Evolutionary conservation across 2,113 vertebrate species (phyloP).

Genomic region (Phalacrocorax pelagicus): DNA sequence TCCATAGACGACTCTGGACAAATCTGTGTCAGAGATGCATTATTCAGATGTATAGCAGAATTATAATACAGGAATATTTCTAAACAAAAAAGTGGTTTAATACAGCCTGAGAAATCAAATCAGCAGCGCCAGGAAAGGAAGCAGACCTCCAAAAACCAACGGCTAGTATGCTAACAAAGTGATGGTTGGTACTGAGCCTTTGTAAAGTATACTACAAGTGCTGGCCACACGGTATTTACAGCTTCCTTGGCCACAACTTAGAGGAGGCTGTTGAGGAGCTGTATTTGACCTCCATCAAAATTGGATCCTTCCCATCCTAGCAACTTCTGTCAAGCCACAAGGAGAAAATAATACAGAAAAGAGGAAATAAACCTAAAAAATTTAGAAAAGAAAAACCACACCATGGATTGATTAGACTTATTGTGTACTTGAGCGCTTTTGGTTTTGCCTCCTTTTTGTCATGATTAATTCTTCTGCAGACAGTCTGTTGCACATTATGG

Average conservation of each 20-base stretch:
- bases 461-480: constrained; percentile 10
- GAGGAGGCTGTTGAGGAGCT: not conserved
- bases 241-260: not conserved
- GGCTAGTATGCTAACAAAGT: not conserved
- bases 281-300: not conserved
- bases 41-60: not conserved
- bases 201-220: not conserved
- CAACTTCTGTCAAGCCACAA: not conserved
- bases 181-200: not conserved
- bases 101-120: not conserved
- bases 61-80: not conserved
- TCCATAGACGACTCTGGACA: not conserved
- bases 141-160: not conserved
- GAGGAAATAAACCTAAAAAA: not conserved
- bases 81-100: not conserved
- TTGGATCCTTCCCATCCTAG: not conserved
- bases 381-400: not conserved
- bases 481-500: not conserved
- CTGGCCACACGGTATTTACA: not conserved
- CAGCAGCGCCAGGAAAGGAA: not conserved
- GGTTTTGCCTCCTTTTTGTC: not conserved
- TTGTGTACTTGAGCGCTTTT: not conserved
- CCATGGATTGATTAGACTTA: not conserved
- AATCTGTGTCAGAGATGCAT: not conserved
- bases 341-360: not conserved